A percentile compares a stretch with the other conserved stretches of the same genome.
Conservation (phyloP, 1,140 invertebrate species). For the Oncopeltus fasciatus region DNA sequence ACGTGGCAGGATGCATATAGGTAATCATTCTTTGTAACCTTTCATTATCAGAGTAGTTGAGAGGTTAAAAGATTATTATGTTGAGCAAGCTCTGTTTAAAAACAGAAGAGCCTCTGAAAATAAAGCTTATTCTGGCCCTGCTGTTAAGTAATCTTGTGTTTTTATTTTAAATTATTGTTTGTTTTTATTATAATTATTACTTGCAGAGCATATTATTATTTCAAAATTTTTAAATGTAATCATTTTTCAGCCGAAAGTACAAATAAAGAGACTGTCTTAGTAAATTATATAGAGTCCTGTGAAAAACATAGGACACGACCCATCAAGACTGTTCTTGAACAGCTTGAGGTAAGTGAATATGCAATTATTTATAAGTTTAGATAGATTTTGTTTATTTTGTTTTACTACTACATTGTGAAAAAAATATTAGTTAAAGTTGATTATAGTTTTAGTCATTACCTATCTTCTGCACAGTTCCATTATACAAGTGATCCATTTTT, state of each 20-base stretch:
- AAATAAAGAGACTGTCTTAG: conserved; percentile 44
- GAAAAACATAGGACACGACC: conserved; percentile 49
- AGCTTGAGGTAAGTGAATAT: conserved; percentile 42
- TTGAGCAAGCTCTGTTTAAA: background rate
- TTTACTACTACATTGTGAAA: too few relatives aligned
- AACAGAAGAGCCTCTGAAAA: background rate
- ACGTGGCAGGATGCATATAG: background rate
- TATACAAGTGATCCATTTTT: too few relatives aligned
- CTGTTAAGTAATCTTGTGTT: background rate
- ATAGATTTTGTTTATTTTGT: too few relatives aligned
- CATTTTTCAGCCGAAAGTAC: conserved; percentile 36
- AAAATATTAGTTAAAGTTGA: too few relatives aligned
- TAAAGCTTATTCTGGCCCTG: background rate
- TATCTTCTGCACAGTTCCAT: too few relatives aligned
- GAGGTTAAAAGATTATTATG: background rate
- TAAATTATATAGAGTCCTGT: conserved; percentile 55
- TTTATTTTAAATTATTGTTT: background rate
- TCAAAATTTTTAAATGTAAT: conserved; percentile 18
- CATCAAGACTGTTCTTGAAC: conserved; percentile 48
- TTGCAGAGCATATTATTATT: background rate
- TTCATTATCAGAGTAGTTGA: background rate
- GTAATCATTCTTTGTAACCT: background rate
- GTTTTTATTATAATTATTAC: too few relatives aligned
- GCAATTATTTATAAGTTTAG: background rate
- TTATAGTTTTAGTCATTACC: too few relatives aligned